These are phyloP conservation scores for Eumaeus atala DNA, from an alignment of 1,140 invertebrate species.

Conservation along the genomic window DNA sequence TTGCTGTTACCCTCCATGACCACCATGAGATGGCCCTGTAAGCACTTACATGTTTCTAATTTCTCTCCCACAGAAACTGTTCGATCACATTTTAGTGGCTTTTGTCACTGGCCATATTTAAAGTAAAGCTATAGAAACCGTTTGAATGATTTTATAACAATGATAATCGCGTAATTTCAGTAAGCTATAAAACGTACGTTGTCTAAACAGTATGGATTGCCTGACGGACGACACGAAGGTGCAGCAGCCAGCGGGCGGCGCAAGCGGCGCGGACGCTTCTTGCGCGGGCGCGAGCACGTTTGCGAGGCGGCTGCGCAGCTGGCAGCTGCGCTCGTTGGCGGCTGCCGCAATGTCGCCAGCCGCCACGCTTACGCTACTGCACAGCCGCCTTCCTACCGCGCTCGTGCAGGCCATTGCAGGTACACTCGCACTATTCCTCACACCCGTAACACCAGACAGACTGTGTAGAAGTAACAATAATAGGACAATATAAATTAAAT, in stretches of 20 bases:
- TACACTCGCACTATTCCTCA: constrained; percentile 17
- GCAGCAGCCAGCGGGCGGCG: constrained; percentile 61
- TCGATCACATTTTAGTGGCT: too few species aligned
- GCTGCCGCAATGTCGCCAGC: constrained; percentile 84
- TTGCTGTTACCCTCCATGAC: too few species aligned
- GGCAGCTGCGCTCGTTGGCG: constrained; percentile 83
- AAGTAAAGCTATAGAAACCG: too few species aligned
- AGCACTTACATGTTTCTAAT: too few species aligned
- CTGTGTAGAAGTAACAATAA: too few species aligned
- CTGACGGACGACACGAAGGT: constrained; percentile 84
- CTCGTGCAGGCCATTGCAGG: constrained; percentile 50
- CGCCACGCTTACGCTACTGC: constrained; percentile 83
- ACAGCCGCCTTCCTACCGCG: constrained; percentile 80
- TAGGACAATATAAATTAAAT: too few species aligned
- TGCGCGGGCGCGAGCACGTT: constrained; percentile 64
- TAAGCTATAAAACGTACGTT: background rate
- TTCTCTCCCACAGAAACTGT: too few species aligned
- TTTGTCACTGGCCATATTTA: too few species aligned
- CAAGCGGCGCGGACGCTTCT: constrained; percentile 13
- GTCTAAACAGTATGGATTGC: constrained; percentile 59
- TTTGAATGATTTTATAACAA: too few species aligned
- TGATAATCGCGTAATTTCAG: too few species aligned
- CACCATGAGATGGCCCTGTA: too few species aligned
- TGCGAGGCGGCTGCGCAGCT: constrained; percentile 71
- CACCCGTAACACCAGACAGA: too few species aligned